phyloP scores from a whole-genome alignment of 1,140 invertebrate genomes.

The Cydia splendana region DNA sequence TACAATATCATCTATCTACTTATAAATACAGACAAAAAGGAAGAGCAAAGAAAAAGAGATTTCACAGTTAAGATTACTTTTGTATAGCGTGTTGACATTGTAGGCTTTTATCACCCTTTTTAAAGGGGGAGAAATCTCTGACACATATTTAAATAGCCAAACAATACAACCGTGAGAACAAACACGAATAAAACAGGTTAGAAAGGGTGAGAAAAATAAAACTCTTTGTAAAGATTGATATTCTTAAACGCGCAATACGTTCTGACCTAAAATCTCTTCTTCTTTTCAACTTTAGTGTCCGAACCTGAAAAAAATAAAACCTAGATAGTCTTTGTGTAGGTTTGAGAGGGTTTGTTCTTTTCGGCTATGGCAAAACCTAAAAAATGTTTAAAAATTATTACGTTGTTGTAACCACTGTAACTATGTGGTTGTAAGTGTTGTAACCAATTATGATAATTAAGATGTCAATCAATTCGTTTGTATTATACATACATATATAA shows the following conservation, averaged over 20 bases:
- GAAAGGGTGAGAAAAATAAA: constrained; percentile 35
- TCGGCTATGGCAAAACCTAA: no score
- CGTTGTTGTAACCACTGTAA: no score
- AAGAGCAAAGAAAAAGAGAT: constrained; percentile 48
- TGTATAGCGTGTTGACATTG: constrained; percentile 72
- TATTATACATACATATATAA: no score
- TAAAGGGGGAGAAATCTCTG: constrained; percentile 67
- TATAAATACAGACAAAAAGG: constrained; percentile 43
- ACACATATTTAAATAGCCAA: constrained; percentile 77
- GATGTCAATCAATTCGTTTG: no score
- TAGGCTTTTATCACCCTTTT: constrained; percentile 76
- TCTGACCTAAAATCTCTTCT: neutral
- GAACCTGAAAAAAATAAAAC: neutral
- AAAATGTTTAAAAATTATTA: no score
- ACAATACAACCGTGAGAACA: constrained; percentile 60
- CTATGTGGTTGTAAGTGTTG: no score
- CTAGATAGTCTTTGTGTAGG: no score
- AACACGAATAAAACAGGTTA: constrained; percentile 52
- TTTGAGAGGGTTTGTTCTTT: no score
- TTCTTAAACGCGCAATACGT: constrained; percentile 28
- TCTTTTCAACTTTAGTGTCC: no score
- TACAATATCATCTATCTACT: constrained; percentile 21
- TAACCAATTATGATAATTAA: no score
- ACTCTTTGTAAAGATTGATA: constrained; percentile 29
- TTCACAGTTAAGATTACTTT: constrained; percentile 70